These are phyloP conservation scores for Eudemis profundana DNA, from an alignment of 2,888 invertebrate species.

Conservation along the genomic window DNA sequence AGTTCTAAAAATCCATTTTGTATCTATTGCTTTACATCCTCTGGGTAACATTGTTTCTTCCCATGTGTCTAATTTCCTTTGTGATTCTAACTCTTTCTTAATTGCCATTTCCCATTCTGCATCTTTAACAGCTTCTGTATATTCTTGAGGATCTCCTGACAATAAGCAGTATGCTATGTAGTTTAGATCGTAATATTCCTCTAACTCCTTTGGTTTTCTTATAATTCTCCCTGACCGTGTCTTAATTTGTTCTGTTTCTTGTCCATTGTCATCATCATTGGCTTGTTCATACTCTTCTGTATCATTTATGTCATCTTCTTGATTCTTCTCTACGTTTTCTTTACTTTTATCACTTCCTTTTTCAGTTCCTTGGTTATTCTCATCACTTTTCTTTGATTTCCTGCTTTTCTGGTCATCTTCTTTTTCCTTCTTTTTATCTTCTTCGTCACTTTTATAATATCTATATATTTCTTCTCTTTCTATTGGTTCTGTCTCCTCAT, in stretches of 20 bases:
- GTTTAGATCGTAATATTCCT: too few relatives aligned
- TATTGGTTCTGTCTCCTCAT: not conserved
- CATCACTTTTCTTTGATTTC: not conserved
- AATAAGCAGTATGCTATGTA: not conserved
- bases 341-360: too few relatives aligned
- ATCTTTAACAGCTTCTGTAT: not conserved
- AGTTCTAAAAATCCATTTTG: conserved; percentile 1
- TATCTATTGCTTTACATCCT: conserved; percentile 7
- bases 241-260: not conserved
- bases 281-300: too few relatives aligned
- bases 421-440: not conserved
- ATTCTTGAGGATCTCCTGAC: too few relatives aligned
- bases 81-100: not conserved
- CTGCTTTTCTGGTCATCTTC: not conserved
- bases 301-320: not conserved
- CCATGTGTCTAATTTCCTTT: not conserved
- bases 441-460: not conserved
- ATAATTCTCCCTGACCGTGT: not conserved
- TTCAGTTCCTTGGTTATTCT: not conserved
- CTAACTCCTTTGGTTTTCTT: too few relatives aligned
- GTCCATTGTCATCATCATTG: not conserved
- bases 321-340: not conserved
- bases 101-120: not conserved
- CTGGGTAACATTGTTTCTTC: not conserved
- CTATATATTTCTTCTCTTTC: not conserved